These are phyloP conservation scores for Magallana angulata DNA, from an alignment of 1,140 invertebrate genomes.

Conservation along the genomic window DNA sequence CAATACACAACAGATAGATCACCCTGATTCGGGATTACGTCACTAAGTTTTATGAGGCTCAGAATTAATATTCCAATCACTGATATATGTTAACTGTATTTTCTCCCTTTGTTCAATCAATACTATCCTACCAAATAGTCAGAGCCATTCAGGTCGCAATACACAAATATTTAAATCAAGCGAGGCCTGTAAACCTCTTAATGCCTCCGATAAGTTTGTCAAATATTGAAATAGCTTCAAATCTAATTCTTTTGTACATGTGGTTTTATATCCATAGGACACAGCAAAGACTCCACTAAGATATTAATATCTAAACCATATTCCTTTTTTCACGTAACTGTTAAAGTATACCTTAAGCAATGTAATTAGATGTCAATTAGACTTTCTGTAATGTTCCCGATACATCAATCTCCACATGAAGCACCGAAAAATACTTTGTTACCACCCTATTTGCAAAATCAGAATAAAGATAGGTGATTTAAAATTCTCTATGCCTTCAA, in stretches of 20 bases:
- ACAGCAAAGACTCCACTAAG: neutral
- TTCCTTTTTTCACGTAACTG: conserved; percentile 15
- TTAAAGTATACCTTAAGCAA: neutral
- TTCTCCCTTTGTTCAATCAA: conserved; percentile 33
- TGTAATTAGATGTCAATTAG: neutral
- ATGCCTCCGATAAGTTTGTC: conserved; percentile 37
- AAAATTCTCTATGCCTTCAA: conserved; percentile 11
- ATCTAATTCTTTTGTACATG: conserved; percentile 1
- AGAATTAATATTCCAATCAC: conserved; percentile 28
- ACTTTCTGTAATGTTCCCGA: neutral
- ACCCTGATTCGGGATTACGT: neutral
- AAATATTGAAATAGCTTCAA: conserved; percentile 25
- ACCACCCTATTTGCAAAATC: neutral
- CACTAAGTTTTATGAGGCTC: neutral
- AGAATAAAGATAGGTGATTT: neutral
- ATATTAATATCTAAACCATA: neutral
- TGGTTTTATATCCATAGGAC: neutral
- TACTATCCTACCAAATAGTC: conserved; percentile 18
- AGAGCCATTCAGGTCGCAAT: conserved; percentile 27
- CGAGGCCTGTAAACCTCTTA: conserved; percentile 17
- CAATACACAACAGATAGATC: neutral
- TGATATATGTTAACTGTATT: neutral
- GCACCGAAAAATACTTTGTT: neutral
- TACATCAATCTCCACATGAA: neutral
- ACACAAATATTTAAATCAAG: conserved; percentile 36